Evolutionary conservation across 2,113 vertebrate genomes (phyloP).

Genomic region (Pitta sordida): DNA sequence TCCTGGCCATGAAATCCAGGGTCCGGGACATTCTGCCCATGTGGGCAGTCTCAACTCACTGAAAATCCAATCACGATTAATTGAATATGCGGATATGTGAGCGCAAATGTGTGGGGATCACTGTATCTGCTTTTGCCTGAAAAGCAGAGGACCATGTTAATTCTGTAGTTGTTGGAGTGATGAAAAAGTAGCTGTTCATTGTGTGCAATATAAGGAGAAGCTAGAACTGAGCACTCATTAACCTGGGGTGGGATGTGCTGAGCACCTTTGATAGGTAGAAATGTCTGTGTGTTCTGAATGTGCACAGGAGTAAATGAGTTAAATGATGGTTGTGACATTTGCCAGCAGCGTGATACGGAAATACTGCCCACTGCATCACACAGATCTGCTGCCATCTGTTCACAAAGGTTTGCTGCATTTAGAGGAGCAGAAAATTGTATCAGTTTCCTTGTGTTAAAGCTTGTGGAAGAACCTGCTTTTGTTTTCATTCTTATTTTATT

Average conservation of each 20-base stretch:
- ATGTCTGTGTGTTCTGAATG: background rate
- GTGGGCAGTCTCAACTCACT: too few species aligned
- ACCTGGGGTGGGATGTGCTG: accelerated
- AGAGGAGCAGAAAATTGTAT: background rate
- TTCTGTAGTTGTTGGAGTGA: background rate
- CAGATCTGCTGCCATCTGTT: conserved; percentile 51
- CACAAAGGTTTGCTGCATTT: background rate
- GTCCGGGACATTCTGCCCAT: too few species aligned
- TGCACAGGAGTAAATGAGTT: background rate
- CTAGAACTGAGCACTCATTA: background rate
- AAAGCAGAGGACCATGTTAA: background rate
- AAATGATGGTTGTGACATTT: background rate
- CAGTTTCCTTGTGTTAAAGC: background rate
- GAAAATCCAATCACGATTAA: too few species aligned
- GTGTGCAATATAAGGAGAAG: background rate
- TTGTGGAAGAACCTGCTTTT: background rate
- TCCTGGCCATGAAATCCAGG: too few species aligned
- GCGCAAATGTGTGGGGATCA: too few species aligned
- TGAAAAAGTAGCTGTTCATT: background rate
- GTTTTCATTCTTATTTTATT: background rate
- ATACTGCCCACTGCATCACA: conserved; percentile 46
- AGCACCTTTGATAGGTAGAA: background rate
- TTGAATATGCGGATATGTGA: too few species aligned
- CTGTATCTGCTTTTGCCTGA: background rate
- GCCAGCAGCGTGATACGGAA: conserved; percentile 31